These are phyloP conservation scores for Manacus vitellinus DNA, from an alignment of 2,113 vertebrate genomes.

Conservation along the genomic window DNA sequence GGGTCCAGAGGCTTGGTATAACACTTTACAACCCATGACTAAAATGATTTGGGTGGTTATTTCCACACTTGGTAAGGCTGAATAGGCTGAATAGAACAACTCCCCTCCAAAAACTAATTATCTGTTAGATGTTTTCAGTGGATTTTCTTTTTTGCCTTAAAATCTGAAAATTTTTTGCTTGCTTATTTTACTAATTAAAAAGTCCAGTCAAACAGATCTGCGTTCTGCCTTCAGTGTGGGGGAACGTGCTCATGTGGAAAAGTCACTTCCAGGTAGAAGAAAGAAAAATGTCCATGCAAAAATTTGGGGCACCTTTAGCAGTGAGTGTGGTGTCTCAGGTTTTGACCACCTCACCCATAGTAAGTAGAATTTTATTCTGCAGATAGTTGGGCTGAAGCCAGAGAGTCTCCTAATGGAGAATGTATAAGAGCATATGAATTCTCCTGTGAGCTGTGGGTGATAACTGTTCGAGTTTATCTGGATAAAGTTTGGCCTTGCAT, in stretches of 20 bases:
- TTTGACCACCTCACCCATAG: background rate
- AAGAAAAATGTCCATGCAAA: background rate
- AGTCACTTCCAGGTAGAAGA: background rate
- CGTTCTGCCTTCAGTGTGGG: background rate
- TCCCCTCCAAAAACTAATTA: background rate
- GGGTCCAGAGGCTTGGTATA: background rate
- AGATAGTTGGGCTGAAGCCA: background rate
- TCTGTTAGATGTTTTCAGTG: background rate
- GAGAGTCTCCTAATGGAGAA: background rate
- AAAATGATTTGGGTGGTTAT: background rate
- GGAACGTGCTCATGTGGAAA: background rate
- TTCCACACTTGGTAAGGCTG: background rate
- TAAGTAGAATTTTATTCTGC: background rate
- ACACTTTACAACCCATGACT: background rate
- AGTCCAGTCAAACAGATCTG: background rate
- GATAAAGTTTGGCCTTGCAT: background rate
- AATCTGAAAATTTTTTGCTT: background rate
- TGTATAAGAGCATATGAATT: background rate
- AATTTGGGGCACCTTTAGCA: background rate
- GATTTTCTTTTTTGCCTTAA: background rate
- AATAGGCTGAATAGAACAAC: background rate
- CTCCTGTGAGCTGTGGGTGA: background rate
- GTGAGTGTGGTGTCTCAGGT: background rate
- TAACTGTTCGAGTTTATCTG: background rate
- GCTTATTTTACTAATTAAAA: background rate